Evolutionary conservation across 2,888 invertebrate species (phyloP).

Genomic region (Daptonema setosum): DNA sequence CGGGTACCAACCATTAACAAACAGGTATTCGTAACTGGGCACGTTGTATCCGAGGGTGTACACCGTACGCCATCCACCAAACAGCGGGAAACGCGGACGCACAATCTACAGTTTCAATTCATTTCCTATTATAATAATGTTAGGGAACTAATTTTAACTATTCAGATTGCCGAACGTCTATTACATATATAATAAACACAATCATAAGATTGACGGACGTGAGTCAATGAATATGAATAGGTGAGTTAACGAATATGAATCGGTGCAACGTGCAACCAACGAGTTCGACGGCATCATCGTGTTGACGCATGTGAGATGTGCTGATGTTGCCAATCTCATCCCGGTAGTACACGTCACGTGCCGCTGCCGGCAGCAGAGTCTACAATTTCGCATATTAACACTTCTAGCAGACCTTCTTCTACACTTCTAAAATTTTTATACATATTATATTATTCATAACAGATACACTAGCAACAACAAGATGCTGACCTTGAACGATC

Average conservation of each 20-base stretch:
- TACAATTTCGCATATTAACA: conserved; percentile 20
- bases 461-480: conserved; percentile 9
- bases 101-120: background rate
- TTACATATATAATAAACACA: background rate
- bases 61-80: conserved; percentile 95
- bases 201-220: no score
- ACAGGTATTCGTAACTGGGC: conserved; percentile 85
- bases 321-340: conserved; percentile 97
- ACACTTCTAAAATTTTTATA: no score
- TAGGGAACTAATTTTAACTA: no score
- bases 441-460: no score
- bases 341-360: conserved; percentile 81
- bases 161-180: background rate
- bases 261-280: conserved; percentile 55
- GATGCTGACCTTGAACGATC: conserved; percentile 56
- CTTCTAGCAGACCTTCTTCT: no score
- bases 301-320: conserved; percentile 67
- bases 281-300: conserved; percentile 75
- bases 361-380: conserved; percentile 51
- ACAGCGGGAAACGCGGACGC: conserved; percentile 61
- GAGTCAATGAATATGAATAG: no score
- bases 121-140: no score
- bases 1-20: conserved; percentile 35
- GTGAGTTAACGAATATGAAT: background rate
- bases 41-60: conserved; percentile 91